Conservation (phyloP, 2,113 vertebrate genomes). For the Tragulus kanchil region DNA sequence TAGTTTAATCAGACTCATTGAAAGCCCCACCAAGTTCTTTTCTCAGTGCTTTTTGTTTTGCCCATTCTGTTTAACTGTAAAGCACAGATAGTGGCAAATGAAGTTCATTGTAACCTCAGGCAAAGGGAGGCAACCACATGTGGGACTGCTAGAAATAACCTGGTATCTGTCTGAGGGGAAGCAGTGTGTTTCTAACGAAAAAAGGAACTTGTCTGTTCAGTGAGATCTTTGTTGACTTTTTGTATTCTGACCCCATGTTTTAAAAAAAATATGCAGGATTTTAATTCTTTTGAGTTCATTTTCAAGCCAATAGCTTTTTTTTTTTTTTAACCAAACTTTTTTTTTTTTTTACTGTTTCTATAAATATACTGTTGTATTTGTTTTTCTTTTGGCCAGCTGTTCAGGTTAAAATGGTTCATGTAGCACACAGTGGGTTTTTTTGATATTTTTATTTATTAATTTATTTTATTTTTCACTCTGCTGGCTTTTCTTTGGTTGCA, state of each 20-base stretch:
- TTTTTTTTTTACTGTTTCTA: slow-evolving; percentile 71
- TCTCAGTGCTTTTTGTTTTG: slow-evolving; percentile 38
- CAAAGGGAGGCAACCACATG: slow-evolving; percentile 40
- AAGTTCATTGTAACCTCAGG: slow-evolving; percentile 41
- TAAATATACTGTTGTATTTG: slow-evolving; percentile 72
- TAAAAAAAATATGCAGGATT: slow-evolving; percentile 65
- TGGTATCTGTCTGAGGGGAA: slow-evolving; percentile 41
- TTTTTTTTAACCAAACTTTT: slow-evolving; percentile 33
- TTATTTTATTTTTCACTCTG: neutral
- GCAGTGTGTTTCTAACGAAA: neutral
- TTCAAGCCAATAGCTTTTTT: slow-evolving; percentile 57
- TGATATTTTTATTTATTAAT: neutral
- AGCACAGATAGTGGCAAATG: slow-evolving; percentile 51
- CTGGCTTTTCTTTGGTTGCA: neutral
- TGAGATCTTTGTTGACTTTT: slow-evolving; percentile 59
- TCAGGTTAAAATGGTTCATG: slow-evolving; percentile 67
- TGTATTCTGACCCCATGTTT: slow-evolving; percentile 73
- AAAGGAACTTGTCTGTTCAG: slow-evolving; percentile 69
- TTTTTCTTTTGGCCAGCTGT: slow-evolving; percentile 69
- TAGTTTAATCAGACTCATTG: neutral
- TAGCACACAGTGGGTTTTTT: neutral
- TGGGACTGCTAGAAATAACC: slow-evolving; percentile 61
- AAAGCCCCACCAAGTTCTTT: slow-evolving; percentile 9
- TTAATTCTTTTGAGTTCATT: slow-evolving; percentile 73
- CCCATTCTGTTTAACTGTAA: slow-evolving; percentile 50